Evolutionary conservation across 2,113 vertebrate species (phyloP), one percentile per base, ranked within the genome.

Genomic region (Nothobranchius furzeri): DNA sequence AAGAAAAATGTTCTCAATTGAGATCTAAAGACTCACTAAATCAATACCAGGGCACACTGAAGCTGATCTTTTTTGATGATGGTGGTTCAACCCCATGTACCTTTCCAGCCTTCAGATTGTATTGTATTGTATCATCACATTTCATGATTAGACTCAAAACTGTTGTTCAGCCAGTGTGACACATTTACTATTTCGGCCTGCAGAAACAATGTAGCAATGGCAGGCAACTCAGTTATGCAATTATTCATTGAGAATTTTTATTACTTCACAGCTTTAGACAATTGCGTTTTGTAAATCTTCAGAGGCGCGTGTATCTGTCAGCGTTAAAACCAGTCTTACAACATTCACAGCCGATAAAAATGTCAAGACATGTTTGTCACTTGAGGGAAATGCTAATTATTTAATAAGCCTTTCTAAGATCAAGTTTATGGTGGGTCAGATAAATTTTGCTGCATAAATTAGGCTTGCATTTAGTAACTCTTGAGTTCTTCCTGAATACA

Each of bases 311-410:
- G 24, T 12, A 63, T 48, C 43, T 1, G 1, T 55, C 15, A 5
- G 52, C 13, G 25, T n/a, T 43, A n/a, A 9, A 50, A 50, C 55
- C 6, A 36, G 37, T 35, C 13, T 24, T 53, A 25, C 40, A 14
- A 10, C 6, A 30, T 54, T 56, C 12, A 35, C 0, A n/a, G 52
- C 49, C 43, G 15, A 45, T 62, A 42, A 59, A 54, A 43, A 70
- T 54, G 10, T 46, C 12, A 51, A 37, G 40, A 35, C 20, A 17
- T 13, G 2, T 49, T 64, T 60, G 24, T 46, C 49, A 56, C 55
- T 60, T 61, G 20, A 46, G 43, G 9, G 53, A 36, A 69, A 73
- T 57, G 40, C 25, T 57, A 3, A 46, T 54, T 64, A 40, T 11
- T 8, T 14, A 8, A 49, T 30, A 48, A 58, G 30, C 5, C 53